A percentile compares a stretch with the other conserved stretches of the same genome.
These are phyloP conservation scores for Acipenser transmontanus DNA, from an alignment of 2,797 vertebrate genomes.

Conservation along the genomic window DNA sequence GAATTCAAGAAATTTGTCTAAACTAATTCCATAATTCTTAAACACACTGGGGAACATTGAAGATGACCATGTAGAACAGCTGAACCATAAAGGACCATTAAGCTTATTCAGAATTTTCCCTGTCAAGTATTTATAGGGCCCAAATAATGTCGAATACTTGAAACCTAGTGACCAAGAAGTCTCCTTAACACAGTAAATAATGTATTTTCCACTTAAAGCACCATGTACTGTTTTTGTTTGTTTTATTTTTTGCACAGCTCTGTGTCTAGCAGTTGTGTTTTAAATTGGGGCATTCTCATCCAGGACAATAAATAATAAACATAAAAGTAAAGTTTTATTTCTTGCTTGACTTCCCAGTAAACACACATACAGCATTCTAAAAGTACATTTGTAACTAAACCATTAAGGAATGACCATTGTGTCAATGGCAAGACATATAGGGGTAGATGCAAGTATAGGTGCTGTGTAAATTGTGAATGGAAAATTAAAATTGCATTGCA, in stretches of 20 bases:
- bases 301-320: constrained; percentile 44
- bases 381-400: too few relatives aligned
- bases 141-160: constrained; percentile 31
- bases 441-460: too few relatives aligned
- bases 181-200: constrained; percentile 15
- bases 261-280: constrained; percentile 32
- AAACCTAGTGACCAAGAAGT: constrained; percentile 18
- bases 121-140: constrained; percentile 40
- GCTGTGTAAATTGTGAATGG: too few relatives aligned
- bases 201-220: constrained; percentile 36
- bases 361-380: too few relatives aligned
- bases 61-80: constrained; percentile 36
- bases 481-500: too few relatives aligned
- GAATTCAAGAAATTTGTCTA: constrained; percentile 70
- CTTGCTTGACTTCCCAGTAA: too few relatives aligned
- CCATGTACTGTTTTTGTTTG: constrained; percentile 36
- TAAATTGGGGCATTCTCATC: constrained; percentile 46
- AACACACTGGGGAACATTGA: constrained; percentile 33
- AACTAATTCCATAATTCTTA: constrained; percentile 22
- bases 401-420: too few relatives aligned
- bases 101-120: constrained; percentile 49
- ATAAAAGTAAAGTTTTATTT: too few relatives aligned
- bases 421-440: too few relatives aligned
- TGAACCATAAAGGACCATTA: constrained; percentile 42
- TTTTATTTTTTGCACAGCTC: constrained; percentile 13